These are phyloP conservation scores for Microcebus tavaratra DNA, from an alignment of 2,113 vertebrate species.

Conservation along the genomic window DNA sequence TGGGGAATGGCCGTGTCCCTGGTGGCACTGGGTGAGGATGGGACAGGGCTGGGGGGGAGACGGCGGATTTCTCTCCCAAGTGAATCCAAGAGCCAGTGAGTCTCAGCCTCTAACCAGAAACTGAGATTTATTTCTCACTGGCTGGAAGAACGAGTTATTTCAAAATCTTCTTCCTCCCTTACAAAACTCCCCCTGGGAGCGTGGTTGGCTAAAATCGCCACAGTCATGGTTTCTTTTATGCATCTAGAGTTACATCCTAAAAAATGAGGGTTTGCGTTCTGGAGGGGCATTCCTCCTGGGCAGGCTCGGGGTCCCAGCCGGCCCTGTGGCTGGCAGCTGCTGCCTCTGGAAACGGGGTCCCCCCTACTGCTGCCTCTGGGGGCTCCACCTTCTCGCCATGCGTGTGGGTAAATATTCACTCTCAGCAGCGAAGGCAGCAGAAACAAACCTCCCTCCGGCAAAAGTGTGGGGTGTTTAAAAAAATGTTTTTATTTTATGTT, in stretches of 20 bases:
- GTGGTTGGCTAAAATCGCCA: background rate
- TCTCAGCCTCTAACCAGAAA: conserved; percentile 70
- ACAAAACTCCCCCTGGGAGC: conserved; percentile 51
- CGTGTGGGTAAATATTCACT: background rate
- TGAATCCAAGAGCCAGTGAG: conserved; percentile 53
- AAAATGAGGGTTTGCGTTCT: conserved; percentile 22
- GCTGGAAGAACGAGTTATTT: conserved; percentile 63
- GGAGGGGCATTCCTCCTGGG: background rate
- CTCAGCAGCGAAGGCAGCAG: background rate
- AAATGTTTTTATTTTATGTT: background rate
- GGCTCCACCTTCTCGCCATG: background rate
- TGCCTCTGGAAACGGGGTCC: background rate
- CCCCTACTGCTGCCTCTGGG: background rate
- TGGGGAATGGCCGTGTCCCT: background rate
- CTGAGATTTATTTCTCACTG: conserved; percentile 72
- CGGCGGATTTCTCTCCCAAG: conserved; percentile 53
- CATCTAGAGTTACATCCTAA: conserved; percentile 52
- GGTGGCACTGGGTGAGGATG: background rate
- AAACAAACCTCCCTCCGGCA: background rate
- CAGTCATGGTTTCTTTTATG: background rate
- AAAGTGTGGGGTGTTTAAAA: background rate
- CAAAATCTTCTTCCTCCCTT: conserved; percentile 72
- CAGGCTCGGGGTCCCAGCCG: background rate
- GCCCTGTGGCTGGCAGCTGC: background rate
- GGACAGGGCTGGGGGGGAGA: background rate